Percentiles rank a stretch among this genome's conserved stretches.
These are phyloP conservation scores for Ctenochaetus hawaiiensis DNA, from an alignment of 2,797 vertebrate genomes.

Conservation along the genomic window DNA sequence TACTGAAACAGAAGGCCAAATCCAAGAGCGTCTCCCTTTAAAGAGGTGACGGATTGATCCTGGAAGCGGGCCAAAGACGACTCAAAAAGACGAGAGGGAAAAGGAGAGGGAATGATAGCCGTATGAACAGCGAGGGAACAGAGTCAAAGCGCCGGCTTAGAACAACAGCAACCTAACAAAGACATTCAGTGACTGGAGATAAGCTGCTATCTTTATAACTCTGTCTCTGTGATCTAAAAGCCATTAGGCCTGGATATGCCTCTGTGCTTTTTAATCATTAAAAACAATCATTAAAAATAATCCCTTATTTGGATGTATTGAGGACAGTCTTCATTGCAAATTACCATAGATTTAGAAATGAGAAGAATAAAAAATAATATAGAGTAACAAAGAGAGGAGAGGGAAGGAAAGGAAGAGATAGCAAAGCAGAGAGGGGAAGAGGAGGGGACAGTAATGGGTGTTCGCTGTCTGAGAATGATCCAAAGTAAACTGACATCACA, in stretches of 20 bases:
- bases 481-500: slow-evolving; percentile 72
- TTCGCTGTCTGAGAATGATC: slow-evolving; percentile 64
- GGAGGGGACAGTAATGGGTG: slow-evolving; percentile 40
- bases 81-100: slow-evolving; percentile 48
- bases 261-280: slow-evolving; percentile 69
- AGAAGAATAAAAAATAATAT: slow-evolving; percentile 15
- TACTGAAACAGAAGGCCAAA: slow-evolving; percentile 68
- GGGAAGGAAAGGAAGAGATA: slow-evolving; percentile 26
- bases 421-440: slow-evolving; percentile 14
- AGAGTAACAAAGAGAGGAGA: slow-evolving; percentile 10
- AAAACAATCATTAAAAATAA: slow-evolving; percentile 62
- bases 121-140: slow-evolving; percentile 50
- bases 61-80: slow-evolving; percentile 70
- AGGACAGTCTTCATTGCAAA: slow-evolving; percentile 42
- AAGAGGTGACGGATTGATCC: slow-evolving; percentile 79
- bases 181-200: slow-evolving; percentile 63
- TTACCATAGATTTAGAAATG: slow-evolving; percentile 44
- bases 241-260: slow-evolving; percentile 63
- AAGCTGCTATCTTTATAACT: slow-evolving; percentile 72
- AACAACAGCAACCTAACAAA: slow-evolving; percentile 68
- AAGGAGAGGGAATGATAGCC: slow-evolving; percentile 45
- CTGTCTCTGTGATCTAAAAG: slow-evolving; percentile 65
- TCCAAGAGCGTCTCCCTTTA: slow-evolving; percentile 64
- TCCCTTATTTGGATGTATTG: slow-evolving; percentile 27
- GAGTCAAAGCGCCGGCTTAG: slow-evolving; percentile 58